These are phyloP conservation scores for Clupea harengus DNA, from an alignment of 2,113 vertebrate genomes.

Conservation along the genomic window DNA sequence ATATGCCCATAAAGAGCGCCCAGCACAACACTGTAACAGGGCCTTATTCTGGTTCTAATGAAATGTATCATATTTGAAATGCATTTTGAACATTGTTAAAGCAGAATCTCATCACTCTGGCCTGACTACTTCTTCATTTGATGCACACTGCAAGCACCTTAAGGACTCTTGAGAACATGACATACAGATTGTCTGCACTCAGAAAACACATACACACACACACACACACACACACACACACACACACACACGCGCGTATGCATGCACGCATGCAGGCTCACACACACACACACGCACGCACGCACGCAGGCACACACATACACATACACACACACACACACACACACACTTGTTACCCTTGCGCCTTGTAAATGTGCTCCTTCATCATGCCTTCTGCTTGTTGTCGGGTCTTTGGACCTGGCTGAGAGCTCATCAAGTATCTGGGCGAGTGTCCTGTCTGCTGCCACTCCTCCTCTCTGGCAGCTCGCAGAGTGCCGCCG, in stretches of 20 bases:
- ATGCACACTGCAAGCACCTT: neutral
- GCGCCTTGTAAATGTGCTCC: neutral
- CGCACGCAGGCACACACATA: constrained; percentile 28
- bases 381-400: neutral
- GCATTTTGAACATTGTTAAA: neutral
- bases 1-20: neutral
- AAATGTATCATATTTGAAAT: neutral
- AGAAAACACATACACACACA: neutral
- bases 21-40: neutral
- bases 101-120: neutral
- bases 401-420: constrained; percentile 33
- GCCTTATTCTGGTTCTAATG: neutral
- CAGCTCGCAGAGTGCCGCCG: constrained; percentile 26
- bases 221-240: neutral
- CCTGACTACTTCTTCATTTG: neutral
- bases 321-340: constrained; percentile 16
- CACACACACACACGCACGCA: constrained; percentile 24
- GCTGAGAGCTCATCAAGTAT: constrained; percentile 39
- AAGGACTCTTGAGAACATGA: neutral
- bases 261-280: neutral
- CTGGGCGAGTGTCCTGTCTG: constrained; percentile 29
- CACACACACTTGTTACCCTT: neutral
- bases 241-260: neutral
- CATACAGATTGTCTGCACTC: neutral
- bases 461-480: constrained; percentile 32